A percentile compares a stretch with the other conserved stretches of the same genome.
Evolutionary conservation across 2,113 vertebrate genomes (phyloP).

Genomic region (Xerus inauris): DNA sequence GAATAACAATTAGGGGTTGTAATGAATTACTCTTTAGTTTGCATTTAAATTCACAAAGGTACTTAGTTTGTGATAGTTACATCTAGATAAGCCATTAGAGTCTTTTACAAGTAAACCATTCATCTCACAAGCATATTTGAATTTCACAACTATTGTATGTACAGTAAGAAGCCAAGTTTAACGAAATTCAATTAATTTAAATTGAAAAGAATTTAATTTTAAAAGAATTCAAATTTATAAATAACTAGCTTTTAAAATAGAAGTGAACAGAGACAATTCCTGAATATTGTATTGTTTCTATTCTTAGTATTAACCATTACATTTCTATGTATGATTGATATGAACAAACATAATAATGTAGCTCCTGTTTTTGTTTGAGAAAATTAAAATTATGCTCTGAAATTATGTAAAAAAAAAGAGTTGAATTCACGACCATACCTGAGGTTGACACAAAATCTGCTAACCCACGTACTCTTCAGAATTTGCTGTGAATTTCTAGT

Average conservation of each 20-base stretch:
- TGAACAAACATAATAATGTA: background rate
- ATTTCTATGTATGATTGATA: background rate
- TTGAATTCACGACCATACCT: background rate
- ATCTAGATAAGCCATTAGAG: background rate
- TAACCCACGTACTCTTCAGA: background rate
- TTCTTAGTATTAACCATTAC: background rate
- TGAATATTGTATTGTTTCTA: background rate
- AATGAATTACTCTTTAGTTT: background rate
- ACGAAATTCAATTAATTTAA: background rate
- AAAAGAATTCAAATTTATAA: slow-evolving; percentile 21
- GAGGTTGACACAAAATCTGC: background rate
- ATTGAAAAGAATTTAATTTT: background rate
- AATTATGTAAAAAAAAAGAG: background rate
- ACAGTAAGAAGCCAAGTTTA: slow-evolving; percentile 38
- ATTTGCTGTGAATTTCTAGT: background rate
- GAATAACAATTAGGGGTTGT: background rate
- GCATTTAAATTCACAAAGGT: slow-evolving; percentile 9
- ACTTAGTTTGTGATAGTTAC: background rate
- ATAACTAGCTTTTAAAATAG: background rate
- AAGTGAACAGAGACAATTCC: background rate
- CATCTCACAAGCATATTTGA: background rate
- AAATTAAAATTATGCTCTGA: slow-evolving; percentile 29
- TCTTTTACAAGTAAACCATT: background rate
- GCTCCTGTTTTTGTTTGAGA: slow-evolving; percentile 26
- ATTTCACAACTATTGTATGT: background rate